Evolutionary conservation across 2,888 invertebrate species (phyloP).

Genomic region (Elysia crispata): DNA sequence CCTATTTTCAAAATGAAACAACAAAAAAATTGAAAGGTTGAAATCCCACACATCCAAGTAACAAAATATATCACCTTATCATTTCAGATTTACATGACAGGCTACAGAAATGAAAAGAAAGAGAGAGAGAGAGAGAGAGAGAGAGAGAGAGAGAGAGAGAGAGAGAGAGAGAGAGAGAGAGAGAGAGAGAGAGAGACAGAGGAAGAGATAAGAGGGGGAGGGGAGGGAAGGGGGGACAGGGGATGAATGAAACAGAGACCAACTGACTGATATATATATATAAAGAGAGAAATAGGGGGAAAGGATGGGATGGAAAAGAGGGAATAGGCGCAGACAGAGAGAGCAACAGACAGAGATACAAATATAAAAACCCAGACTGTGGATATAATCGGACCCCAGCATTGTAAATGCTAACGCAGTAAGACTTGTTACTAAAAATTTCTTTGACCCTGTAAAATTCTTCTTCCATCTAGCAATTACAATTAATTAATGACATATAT

Average conservation of each 20-base stretch:
- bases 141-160: conserved; percentile 25
- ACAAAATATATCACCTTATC: too few relatives aligned
- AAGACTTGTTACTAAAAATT: too few relatives aligned
- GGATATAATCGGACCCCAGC: too few relatives aligned
- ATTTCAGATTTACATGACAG: too few relatives aligned
- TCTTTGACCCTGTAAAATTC: too few relatives aligned
- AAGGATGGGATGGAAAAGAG: neutral
- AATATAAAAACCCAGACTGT: neutral
- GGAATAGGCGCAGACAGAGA: neutral
- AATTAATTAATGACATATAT: too few relatives aligned
- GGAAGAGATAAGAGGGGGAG: neutral
- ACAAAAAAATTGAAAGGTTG: too few relatives aligned
- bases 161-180: neutral
- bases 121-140: conserved; percentile 3
- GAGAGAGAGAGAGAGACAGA: conserved; percentile 7
- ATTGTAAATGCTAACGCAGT: too few relatives aligned
- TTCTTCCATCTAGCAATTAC: too few relatives aligned
- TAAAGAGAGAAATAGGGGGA: neutral
- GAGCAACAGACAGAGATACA: neutral
- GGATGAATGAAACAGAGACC: too few relatives aligned
- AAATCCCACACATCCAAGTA: too few relatives aligned
- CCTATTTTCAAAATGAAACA: too few relatives aligned
- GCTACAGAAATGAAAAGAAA: neutral
- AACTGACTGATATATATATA: neutral
- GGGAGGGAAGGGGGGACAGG: neutral